These are phyloP conservation scores for Drosophila athabasca DNA, from an alignment of 1,140 invertebrate species.

Conservation along the genomic window DNA sequence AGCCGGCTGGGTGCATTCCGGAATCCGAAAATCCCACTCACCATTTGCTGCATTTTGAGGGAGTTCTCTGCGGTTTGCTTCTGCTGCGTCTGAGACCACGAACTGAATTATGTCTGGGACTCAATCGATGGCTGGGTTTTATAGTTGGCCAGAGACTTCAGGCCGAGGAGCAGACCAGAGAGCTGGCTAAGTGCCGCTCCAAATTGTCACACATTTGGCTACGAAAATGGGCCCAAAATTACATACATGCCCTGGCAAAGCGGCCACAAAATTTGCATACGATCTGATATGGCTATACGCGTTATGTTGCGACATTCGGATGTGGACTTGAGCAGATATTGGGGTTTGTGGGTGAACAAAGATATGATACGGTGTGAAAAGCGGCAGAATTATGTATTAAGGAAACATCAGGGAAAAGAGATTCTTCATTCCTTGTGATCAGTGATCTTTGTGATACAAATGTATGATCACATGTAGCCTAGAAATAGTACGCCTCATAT, in stretches of 20 bases:
- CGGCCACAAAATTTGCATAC: constrained; percentile 16
- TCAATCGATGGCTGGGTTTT: constrained; percentile 23
- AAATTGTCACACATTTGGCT: constrained; percentile 48
- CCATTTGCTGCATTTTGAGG: constrained; percentile 46
- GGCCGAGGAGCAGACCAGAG: neutral
- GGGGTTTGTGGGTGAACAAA: too few species aligned
- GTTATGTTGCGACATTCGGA: constrained; percentile 28
- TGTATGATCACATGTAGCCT: too few species aligned
- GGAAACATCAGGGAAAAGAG: too few species aligned
- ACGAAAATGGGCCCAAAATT: constrained; percentile 49
- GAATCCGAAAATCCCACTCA: constrained; percentile 7
- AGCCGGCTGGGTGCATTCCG: too few species aligned
- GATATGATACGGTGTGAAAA: too few species aligned
- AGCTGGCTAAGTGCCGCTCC: constrained; percentile 35
- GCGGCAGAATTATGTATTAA: too few species aligned
- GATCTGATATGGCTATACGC: constrained; percentile 13
- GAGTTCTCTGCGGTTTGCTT: constrained; percentile 1
- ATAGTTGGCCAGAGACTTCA: constrained; percentile 27
- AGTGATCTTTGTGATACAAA: too few species aligned
- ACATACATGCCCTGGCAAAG: constrained; percentile 22
- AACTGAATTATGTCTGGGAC: constrained; percentile 33
- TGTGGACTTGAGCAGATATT: neutral
- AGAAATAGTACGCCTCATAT: too few species aligned
- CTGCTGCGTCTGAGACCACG: neutral
- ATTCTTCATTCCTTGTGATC: too few species aligned